These are phyloP conservation scores for Xenopus laevis DNA, from an alignment of 2,113 vertebrate species.

Conservation along the genomic window DNA sequence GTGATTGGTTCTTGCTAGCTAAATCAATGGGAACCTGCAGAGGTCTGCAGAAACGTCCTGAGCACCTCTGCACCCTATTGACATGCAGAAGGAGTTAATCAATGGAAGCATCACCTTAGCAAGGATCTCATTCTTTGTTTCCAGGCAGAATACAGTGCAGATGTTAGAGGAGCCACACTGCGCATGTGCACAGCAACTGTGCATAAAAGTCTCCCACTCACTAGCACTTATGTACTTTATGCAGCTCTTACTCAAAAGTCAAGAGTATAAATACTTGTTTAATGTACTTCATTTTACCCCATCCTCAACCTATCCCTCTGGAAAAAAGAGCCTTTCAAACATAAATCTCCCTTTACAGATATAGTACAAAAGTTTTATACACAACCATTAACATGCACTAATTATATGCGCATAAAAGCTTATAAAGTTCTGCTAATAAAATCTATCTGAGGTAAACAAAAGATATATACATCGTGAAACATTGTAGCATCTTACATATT, in stretches of 20 bases:
- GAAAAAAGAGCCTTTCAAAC: no score
- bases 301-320: no score
- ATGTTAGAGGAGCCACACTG: conserved; percentile 49
- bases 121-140: conserved; percentile 58
- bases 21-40: conserved; percentile 19
- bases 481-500: no score
- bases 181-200: conserved; percentile 47
- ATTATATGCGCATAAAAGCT: no score
- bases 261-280: neutral
- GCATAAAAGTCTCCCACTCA: conserved; percentile 30
- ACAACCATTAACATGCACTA: no score
- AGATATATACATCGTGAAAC: no score
- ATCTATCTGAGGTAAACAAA: no score
- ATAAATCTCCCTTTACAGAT: no score
- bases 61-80: neutral
- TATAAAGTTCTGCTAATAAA: no score
- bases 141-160: conserved; percentile 58
- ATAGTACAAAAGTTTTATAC: no score
- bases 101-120: conserved; percentile 52
- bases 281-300: no score
- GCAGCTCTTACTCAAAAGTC: neutral
- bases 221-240: conserved; percentile 18
- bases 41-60: conserved; percentile 16
- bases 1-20: neutral
- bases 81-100: conserved; percentile 21